Evolutionary conservation across 2,888 invertebrate species (phyloP).

Genomic region (Ophion ellenae): DNA sequence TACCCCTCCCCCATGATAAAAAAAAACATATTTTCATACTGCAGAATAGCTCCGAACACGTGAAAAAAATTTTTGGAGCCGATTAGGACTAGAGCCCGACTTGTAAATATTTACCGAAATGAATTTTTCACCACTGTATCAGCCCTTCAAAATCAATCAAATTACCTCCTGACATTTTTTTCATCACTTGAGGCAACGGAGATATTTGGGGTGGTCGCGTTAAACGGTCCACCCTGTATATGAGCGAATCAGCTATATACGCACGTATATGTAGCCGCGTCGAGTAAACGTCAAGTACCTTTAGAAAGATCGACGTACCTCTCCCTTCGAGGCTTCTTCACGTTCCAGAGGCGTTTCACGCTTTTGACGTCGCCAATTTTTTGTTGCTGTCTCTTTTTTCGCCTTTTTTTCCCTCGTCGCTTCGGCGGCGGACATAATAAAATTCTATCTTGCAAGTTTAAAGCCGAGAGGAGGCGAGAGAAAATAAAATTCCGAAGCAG

Average conservation of each 20-base stretch:
- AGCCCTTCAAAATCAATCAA: no score
- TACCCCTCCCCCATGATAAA: no score
- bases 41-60: no score
- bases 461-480: constrained; percentile 37
- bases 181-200: no score
- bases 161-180: no score
- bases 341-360: constrained; percentile 53
- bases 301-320: constrained; percentile 75
- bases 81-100: no score
- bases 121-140: no score
- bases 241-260: background rate
- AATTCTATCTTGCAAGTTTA: constrained; percentile 45
- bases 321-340: constrained; percentile 53
- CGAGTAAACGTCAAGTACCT: constrained; percentile 75
- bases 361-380: constrained; percentile 75
- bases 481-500: constrained; percentile 50
- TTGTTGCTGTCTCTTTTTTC: constrained; percentile 39
- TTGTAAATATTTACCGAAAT: no score
- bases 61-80: no score
- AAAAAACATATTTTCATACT: no score
- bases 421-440: constrained; percentile 46
- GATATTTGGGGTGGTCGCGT: no score
- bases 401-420: constrained; percentile 28
- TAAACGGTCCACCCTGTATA: background rate
- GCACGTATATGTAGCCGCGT: constrained; percentile 60